These are phyloP conservation scores for Cantharis flavilabris DNA, from an alignment of 2,888 invertebrate genomes.

Conservation along the genomic window DNA sequence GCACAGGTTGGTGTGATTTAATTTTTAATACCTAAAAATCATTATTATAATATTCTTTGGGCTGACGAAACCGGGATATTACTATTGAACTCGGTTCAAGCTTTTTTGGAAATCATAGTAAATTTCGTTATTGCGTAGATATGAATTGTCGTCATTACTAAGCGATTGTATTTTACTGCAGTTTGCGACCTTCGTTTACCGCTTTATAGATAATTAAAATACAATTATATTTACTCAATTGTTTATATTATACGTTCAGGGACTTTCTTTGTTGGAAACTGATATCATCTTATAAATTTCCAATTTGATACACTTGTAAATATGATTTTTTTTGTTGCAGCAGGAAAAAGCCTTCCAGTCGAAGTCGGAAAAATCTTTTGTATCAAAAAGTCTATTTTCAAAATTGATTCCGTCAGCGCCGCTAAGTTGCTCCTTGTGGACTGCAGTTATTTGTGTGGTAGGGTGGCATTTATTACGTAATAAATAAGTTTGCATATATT, in stretches of 20 bases:
- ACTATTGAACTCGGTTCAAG: neutral
- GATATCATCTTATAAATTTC: slow-evolving; percentile 17
- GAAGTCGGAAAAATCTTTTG: slow-evolving; percentile 18
- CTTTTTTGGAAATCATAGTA: neutral
- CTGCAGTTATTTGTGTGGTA: slow-evolving; percentile 65
- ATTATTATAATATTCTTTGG: neutral
- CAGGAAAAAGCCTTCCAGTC: slow-evolving; percentile 23
- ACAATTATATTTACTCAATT: slow-evolving; percentile 51
- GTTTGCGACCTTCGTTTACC: slow-evolving; percentile 49
- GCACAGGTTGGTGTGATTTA: slow-evolving; percentile 44
- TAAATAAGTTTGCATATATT: slow-evolving; percentile 57
- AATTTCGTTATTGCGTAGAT: slow-evolving; percentile 18
- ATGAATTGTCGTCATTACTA: slow-evolving; percentile 31
- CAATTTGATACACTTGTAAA: neutral
- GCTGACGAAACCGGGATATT: slow-evolving; percentile 3
- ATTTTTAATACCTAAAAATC: neutral
- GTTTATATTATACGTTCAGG: slow-evolving; percentile 46
- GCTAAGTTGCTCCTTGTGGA: slow-evolving; percentile 63
- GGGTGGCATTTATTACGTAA: slow-evolving; percentile 66
- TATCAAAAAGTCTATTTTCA: slow-evolving; percentile 56
- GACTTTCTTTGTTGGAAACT: slow-evolving; percentile 46
- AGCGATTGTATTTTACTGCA: slow-evolving; percentile 38
- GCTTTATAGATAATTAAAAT: slow-evolving; percentile 52
- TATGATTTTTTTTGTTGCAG: slow-evolving; percentile 28
- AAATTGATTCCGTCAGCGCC: slow-evolving; percentile 61